Evolutionary conservation across 1,140 invertebrate species (phyloP).

Genomic region (Pseudomyrmex dendroicus): DNA sequence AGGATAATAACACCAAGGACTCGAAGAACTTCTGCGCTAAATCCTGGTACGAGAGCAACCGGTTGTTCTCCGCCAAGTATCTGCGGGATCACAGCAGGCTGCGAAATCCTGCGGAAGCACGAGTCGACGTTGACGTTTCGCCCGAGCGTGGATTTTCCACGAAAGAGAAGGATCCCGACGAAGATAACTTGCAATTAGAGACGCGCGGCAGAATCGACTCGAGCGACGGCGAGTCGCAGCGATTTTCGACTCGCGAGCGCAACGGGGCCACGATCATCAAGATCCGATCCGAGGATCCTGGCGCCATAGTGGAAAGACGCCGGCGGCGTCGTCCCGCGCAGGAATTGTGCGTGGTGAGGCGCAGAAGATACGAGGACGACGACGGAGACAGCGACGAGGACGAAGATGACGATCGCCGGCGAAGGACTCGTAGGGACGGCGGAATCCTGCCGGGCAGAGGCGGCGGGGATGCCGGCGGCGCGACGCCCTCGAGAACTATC

Average conservation of each 20-base stretch:
- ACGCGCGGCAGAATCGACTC: neutral
- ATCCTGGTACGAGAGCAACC: conserved; percentile 78
- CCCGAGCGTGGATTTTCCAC: conserved; percentile 44
- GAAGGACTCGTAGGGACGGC: conserved; percentile 62
- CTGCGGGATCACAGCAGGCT: conserved; percentile 70
- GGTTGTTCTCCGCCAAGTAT: conserved; percentile 71
- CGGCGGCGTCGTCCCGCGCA: conserved; percentile 62
- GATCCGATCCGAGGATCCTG: conserved; percentile 68
- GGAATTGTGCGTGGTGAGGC: conserved; percentile 39
- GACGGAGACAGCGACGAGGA: conserved; percentile 63
- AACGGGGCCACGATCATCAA: conserved; percentile 77
- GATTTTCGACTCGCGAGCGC: conserved; percentile 66
- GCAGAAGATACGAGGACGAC: conserved; percentile 51
- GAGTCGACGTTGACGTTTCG: conserved; percentile 49
- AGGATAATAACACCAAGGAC: conserved; percentile 23
- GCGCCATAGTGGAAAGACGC: conserved; percentile 45
- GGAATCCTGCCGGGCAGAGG: conserved; percentile 62
- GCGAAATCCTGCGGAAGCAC: conserved; percentile 56
- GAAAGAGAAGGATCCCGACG: conserved; percentile 32
- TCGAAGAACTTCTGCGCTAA: conserved; percentile 55
- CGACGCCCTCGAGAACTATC: conserved; percentile 76
- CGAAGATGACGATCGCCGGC: conserved; percentile 54
- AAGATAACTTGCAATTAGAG: neutral
- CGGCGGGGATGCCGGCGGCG: conserved; percentile 54
- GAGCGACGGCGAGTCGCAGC: conserved; percentile 19